phyloP scores from a whole-genome alignment of 2,797 vertebrate species.

The Typhlichthys subterraneus region DNA sequence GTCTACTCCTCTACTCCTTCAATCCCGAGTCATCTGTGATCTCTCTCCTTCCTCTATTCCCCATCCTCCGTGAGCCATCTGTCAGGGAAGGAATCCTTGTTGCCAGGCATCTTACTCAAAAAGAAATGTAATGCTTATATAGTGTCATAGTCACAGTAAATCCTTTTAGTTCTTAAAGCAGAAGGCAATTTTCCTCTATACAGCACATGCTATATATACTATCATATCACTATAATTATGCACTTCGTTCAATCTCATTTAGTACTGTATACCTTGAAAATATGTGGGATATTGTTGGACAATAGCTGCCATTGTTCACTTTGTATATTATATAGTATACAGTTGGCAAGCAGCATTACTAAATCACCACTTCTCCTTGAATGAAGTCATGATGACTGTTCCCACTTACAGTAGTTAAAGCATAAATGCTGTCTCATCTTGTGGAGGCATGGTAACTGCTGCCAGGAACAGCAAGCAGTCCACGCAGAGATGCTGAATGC shows the following conservation, averaged over 20 bases:
- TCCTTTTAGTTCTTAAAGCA: slow-evolving; percentile 34
- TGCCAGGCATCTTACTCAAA: slow-evolving; percentile 65
- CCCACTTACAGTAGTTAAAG: too few relatives aligned
- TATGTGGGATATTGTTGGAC: not conserved
- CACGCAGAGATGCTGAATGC: slow-evolving; percentile 5
- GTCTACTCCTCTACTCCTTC: slow-evolving; percentile 45
- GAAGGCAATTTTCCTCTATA: not conserved
- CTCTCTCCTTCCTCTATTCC: slow-evolving; percentile 58
- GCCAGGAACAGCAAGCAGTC: too few relatives aligned
- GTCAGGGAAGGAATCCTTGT: slow-evolving; percentile 59
- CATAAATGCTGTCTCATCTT: too few relatives aligned
- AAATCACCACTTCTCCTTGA: too few relatives aligned
- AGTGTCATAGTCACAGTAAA: slow-evolving; percentile 41
- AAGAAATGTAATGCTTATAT: slow-evolving; percentile 57
- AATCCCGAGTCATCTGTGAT: slow-evolving; percentile 65
- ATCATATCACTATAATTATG: too few relatives aligned
- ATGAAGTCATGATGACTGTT: too few relatives aligned
- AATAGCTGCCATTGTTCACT: too few relatives aligned
- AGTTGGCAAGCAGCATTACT: too few relatives aligned
- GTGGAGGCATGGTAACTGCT: too few relatives aligned
- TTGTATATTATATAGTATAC: too few relatives aligned
- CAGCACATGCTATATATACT: not conserved
- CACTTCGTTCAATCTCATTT: not conserved
- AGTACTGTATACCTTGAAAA: not conserved
- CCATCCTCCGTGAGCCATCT: slow-evolving; percentile 75